Base-by-base conservation (phyloP, 2,797 vertebrate species). In the Poecile montanus region DNA sequence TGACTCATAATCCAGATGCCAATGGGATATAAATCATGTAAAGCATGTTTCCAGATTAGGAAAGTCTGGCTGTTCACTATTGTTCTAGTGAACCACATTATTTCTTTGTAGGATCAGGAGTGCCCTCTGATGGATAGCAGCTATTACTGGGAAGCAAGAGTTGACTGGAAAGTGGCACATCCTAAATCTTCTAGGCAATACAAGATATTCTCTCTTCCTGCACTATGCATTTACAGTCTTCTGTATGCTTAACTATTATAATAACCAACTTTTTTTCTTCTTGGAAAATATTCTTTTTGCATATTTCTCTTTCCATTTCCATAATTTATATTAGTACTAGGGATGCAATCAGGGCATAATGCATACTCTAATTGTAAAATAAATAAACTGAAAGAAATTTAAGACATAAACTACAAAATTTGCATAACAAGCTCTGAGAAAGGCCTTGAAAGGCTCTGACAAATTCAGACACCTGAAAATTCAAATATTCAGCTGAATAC, bases 1-100 rank as follows among this genome's bases (percentile, higher is more conserved):
- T 96, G 96, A 94, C 91, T 97, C 95, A 89, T 96, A 97, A 95
- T 95, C 96, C 96, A 97, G 95, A 97, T 93, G 93, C 95, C 96
- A 92, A 68, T 51, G 76, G 92, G 88, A 92, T 93, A 97, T 97
- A 97, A 97, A 97, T 97, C 89, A 94, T 67, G 83, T 56, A 89
- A 96, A 95, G 92, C 85, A 50, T 65, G 92, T 96, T 97, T 94
- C 93, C 95, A 89, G 81, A 65, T 74, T 91, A 80, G 76, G n/a
- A 75, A 93, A 75, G 87, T 88, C 79, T 92, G 79, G 72, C 91
- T 92, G 91, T 51, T 96, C 53, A 14, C 82, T 34, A 93, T 93
- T 92, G 89, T 95, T 93, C 84, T 50, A 60, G 56, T 10, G 11
- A 89, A 53, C 26, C 11, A 22, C 36, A 32, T 25, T 29, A 56